These are phyloP conservation scores for Turritopsis rubra DNA, from an alignment of 30 jellyfish, hydroid and myxozoan species.

Conservation along the genomic window DNA sequence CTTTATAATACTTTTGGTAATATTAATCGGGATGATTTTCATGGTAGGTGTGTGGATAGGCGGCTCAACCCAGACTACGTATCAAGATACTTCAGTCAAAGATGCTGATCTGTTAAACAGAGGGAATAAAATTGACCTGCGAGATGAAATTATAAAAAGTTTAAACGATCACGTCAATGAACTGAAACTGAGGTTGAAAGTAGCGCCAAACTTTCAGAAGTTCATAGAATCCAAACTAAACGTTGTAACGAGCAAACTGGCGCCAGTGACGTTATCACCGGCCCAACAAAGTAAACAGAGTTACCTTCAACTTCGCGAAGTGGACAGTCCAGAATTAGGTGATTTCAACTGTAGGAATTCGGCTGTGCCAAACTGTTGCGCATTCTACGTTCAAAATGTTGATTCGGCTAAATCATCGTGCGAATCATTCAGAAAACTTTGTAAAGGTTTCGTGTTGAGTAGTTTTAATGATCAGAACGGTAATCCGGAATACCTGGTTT, in stretches of 20 bases:
- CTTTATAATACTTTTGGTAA: neutral
- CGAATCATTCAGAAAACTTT: conserved; percentile 50
- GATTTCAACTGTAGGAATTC: conserved; percentile 69
- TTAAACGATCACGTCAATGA: neutral
- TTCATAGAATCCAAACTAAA: neutral
- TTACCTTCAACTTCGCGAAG: conserved; percentile 71
- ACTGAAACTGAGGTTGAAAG: neutral
- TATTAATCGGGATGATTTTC: neutral
- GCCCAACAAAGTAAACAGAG: neutral
- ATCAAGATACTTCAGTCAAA: neutral
- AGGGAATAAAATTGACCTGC: neutral
- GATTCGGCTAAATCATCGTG: conserved; percentile 64
- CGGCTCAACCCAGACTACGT: neutral
- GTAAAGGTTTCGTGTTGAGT: conserved; percentile 81
- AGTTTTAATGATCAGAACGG: conserved; percentile 43
- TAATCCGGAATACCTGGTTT: conserved; percentile 47
- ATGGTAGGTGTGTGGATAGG: neutral
- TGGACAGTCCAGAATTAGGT: conserved; percentile 67
- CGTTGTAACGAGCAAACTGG: neutral
- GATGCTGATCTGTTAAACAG: neutral
- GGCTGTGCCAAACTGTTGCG: conserved; percentile 64
- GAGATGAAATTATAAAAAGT: neutral
- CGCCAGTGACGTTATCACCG: neutral
- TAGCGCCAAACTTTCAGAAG: neutral
- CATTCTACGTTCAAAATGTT: conserved; percentile 52